Base-by-base conservation (phyloP, 1,140 invertebrate species). In the Papilio dardanus region DNA sequence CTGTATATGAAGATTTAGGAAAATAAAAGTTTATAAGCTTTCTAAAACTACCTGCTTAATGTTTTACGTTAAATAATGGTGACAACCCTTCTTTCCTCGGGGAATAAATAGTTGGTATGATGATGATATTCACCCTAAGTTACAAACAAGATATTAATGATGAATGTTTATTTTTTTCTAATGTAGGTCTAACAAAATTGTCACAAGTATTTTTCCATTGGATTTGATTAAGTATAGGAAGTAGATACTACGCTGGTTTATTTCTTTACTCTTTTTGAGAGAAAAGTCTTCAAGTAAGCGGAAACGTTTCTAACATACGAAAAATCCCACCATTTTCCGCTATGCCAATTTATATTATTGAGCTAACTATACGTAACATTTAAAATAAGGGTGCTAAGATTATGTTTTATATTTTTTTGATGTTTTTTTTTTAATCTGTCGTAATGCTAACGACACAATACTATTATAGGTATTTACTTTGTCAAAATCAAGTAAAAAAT, bases 261-360 rank as follows among this genome's bases (percentile, higher is more conserved):
- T 67, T 67, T 33, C 33, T 33, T n/a, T 67, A 30, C n/a, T 65
- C 12, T 12, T 67, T 65, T 65, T 33, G 19, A n/a, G 16, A 67
- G 19, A n/a, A 33, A 16, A 58, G 24, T 62, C 24, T 14, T 19
- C 19, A 35, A 35, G 35, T 35, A 66, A 66, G 30, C 33, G 30
- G 33, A n/a, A 33, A n/a, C 21, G 12, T 69, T 69, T 69, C 19
- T 40, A 42, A 37, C 28, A 21, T 40, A 69, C 31, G 67, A 69
- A 69, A 69, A 19, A 40, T 69, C 67, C 67, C 33, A 69, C 66
- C 31, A 68, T 68, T 14, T 68, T 16, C 19, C 54, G 62, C 62
- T 33, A 31, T 16, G 28, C 0, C 16, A 66, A 31, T 66, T 37
- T 21, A 28, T 24, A 16, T 62, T 62, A 28, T 62, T 62, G 10